Percentiles rank a stretch among this genome's conserved stretches.
These are phyloP conservation scores for Ceyx melanurus DNA, from an alignment of 2,113 vertebrate genomes.

Conservation along the genomic window DNA sequence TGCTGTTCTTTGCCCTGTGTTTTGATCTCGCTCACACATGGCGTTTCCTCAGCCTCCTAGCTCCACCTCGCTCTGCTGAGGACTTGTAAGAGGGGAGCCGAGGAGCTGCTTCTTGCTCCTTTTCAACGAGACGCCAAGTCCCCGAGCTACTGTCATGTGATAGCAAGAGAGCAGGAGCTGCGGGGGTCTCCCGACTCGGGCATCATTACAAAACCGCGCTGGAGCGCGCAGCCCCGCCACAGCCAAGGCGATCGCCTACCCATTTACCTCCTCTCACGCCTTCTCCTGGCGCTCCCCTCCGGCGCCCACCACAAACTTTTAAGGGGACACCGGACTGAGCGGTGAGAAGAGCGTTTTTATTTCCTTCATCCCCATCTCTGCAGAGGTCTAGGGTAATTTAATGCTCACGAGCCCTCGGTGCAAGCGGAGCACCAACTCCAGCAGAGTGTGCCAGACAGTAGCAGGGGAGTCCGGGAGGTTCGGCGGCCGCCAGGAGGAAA, in stretches of 20 bases:
- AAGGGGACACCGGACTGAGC: neutral
- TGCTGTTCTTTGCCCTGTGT: neutral
- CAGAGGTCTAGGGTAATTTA: neutral
- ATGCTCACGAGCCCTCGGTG: neutral
- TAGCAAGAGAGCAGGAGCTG: slow-evolving; percentile 80
- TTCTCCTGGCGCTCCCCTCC: neutral
- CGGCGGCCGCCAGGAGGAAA: neutral
- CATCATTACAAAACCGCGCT: slow-evolving; percentile 84
- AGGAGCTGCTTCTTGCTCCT: slow-evolving; percentile 17
- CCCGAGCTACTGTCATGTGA: slow-evolving; percentile 86
- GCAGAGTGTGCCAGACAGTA: neutral
- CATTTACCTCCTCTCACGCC: neutral
- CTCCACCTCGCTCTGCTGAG: slow-evolving; percentile 9
- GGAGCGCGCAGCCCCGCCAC: slow-evolving; percentile 40
- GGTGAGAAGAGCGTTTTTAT: neutral
- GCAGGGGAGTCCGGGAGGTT: neutral
- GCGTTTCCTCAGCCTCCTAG: neutral
- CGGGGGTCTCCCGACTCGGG: slow-evolving; percentile 77
- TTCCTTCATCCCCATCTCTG: neutral
- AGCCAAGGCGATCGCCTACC: neutral
- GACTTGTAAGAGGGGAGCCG: neutral
- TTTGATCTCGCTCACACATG: neutral
- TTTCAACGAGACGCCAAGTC: slow-evolving; percentile 59
- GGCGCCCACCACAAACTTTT: neutral
- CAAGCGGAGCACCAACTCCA: neutral